phyloP scores from a whole-genome alignment of 2,113 vertebrate species.

The Bungarus multicinctus region DNA sequence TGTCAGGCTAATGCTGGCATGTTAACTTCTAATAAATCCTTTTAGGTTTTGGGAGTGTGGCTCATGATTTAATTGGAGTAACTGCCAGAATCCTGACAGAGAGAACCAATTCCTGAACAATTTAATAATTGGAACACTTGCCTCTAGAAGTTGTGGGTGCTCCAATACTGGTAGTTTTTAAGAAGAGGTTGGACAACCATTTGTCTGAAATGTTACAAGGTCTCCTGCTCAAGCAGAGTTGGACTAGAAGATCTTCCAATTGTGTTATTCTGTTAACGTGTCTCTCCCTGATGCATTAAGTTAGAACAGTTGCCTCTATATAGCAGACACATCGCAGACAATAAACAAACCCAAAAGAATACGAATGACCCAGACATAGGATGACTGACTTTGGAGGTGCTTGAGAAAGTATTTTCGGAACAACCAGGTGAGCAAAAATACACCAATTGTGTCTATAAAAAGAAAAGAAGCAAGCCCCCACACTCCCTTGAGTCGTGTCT shows the following conservation, averaged over 20 bases:
- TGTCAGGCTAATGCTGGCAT: too few species aligned
- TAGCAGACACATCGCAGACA: not conserved
- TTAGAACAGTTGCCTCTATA: not conserved
- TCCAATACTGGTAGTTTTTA: too few species aligned
- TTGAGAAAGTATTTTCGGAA: conserved; percentile 52
- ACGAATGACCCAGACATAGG: conserved; percentile 47
- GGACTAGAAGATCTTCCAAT: not conserved
- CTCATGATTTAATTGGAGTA: too few species aligned
- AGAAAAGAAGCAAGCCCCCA: conserved; percentile 39
- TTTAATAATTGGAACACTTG: not conserved
- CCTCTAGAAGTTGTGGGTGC: too few species aligned
- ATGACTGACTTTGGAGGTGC: conserved; percentile 33
- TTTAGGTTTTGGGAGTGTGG: too few species aligned
- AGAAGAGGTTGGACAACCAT: too few species aligned
- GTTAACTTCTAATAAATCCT: too few species aligned
- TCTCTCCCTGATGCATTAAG: not conserved
- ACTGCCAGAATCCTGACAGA: too few species aligned
- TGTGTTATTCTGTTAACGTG: not conserved
- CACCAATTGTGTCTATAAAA: conserved; percentile 21
- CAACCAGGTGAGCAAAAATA: conserved; percentile 53
- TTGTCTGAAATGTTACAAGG: too few species aligned
- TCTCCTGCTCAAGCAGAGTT: too few species aligned
- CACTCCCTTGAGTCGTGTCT: conserved; percentile 33
- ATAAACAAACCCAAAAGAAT: conserved; percentile 45
- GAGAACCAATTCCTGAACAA: not conserved